Percentiles rank a stretch among this genome's conserved stretches.
Conservation (phyloP, 2,113 vertebrate genomes). For the Hemicordylus capensis region DNA sequence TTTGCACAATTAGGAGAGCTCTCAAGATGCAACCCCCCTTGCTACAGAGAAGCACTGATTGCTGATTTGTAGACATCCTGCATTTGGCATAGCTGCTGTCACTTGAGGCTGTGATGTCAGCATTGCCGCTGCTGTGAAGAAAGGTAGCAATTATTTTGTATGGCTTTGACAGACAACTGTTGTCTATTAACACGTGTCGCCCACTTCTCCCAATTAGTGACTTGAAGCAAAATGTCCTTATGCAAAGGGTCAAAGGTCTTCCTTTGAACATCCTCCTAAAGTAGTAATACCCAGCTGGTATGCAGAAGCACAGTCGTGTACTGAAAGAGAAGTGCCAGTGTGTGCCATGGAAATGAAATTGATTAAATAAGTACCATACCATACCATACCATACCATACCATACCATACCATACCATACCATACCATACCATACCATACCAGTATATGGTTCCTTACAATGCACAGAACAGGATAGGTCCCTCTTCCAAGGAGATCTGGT, state of each 20-base stretch:
- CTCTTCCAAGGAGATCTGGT: neutral
- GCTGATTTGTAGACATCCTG: neutral
- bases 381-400: too few species aligned
- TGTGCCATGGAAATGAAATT: neutral
- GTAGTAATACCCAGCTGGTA: neutral
- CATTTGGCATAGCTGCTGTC: neutral
- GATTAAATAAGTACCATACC: neutral
- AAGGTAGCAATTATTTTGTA: conserved; percentile 12
- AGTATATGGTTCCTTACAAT: neutral
- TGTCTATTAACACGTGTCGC: neutral
- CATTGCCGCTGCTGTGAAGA: neutral
- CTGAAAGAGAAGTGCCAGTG: neutral
- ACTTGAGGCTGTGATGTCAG: neutral
- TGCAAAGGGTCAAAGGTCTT: too few species aligned
- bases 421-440: too few species aligned
- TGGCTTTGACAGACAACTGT: conserved; percentile 6
- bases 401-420: too few species aligned
- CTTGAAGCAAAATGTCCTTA: neutral
- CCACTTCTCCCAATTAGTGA: neutral
- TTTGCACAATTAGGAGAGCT: conserved; percentile 6
- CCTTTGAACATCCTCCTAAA: neutral
- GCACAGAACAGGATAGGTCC: neutral
- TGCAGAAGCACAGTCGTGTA: neutral
- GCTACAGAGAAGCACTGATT: neutral
- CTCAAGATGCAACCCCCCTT: neutral